Base-by-base conservation (phyloP, 1,140 invertebrate genomes). In the Drosophila kohkoa region DNA sequence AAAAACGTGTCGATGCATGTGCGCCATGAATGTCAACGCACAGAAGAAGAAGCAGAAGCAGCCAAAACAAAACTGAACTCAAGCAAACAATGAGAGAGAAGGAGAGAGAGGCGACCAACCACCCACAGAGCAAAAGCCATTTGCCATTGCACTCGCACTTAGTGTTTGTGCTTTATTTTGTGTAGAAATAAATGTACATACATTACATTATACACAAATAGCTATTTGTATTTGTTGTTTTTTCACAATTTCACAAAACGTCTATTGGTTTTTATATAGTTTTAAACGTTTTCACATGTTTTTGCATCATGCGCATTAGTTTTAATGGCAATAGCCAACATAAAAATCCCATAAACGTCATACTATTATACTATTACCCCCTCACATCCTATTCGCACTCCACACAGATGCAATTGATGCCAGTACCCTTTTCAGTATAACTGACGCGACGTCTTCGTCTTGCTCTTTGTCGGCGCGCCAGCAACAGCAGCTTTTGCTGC, bases 281-380 rank as follows among this genome's bases (percentile, higher is more conserved):
- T 74, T 60, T 54, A 74, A 74, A 68, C 71, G 71, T 74, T 74
- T 74, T 74, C 48, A 41, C 71, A 74, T 74, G 71, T 74, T 74
- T 72, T 68, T 62, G 57, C 65, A 74, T 54, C 55, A 60, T 68
- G 65, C 65, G 38, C 71, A 60, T 74, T 68, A 68, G 71, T 74
- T 74, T 60, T 74, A 68, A 74, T 74, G 71, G 49, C 32, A 69
- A 74, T 68, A 30, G 55, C 38, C 28, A 54, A 54, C 51, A 52
- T 60, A 49, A 49, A 62, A 49, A 16, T 32, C n/a, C 30, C 62
- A 72, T 72, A 65, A 71, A 65, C 49, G 52, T 52, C 28, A 32
- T 52, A 32, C n/a, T 52, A 32, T 52, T 32, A 35, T 38, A 38
- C 7, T 38, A 38, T 11, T 38, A 38, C 7, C 8, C 35, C 35